phyloP scores from a whole-genome alignment of 2,113 vertebrate genomes.

The Nycticryphes semicollaris region DNA sequence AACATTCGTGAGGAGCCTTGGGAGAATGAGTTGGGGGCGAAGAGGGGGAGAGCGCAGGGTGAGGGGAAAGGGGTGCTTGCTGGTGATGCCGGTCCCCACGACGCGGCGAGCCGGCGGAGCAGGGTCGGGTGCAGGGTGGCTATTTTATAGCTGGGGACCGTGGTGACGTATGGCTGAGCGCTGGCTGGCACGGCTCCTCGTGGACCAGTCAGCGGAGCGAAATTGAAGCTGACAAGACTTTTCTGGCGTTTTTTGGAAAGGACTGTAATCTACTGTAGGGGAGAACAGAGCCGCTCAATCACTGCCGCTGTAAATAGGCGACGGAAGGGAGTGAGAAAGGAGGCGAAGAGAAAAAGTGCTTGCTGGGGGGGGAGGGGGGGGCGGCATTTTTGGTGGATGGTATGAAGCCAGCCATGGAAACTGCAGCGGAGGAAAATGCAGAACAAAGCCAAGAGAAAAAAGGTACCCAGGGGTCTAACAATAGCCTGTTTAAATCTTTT shows the following conservation, averaged over 20 bases:
- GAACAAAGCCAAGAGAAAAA: conserved; percentile 91
- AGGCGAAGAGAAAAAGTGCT: conserved; percentile 81
- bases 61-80: background rate
- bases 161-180: conserved; percentile 71
- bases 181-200: conserved; percentile 75
- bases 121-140: conserved; percentile 40
- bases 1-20: conserved; percentile 66
- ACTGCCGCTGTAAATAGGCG: conserved; percentile 70
- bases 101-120: conserved; percentile 26
- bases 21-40: background rate
- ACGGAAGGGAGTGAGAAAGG: conserved; percentile 71
- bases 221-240: conserved; percentile 80
- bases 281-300: conserved; percentile 78
- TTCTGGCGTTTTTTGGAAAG: conserved; percentile 78
- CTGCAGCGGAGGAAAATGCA: conserved; percentile 87
- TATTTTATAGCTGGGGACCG: conserved; percentile 77
- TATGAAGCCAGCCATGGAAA: conserved; percentile 95
- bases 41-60: background rate
- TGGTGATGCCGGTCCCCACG: conserved; percentile 13
- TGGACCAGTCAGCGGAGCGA: conserved; percentile 77
- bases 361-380: conserved; percentile 70
- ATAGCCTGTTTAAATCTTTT: conserved; percentile 84
- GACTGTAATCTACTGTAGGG: conserved; percentile 75
- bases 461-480: conserved; percentile 84
- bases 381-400: conserved; percentile 89